Evolutionary conservation across 2,888 invertebrate genomes (phyloP).

Genomic region (Amphipyra berbera): DNA sequence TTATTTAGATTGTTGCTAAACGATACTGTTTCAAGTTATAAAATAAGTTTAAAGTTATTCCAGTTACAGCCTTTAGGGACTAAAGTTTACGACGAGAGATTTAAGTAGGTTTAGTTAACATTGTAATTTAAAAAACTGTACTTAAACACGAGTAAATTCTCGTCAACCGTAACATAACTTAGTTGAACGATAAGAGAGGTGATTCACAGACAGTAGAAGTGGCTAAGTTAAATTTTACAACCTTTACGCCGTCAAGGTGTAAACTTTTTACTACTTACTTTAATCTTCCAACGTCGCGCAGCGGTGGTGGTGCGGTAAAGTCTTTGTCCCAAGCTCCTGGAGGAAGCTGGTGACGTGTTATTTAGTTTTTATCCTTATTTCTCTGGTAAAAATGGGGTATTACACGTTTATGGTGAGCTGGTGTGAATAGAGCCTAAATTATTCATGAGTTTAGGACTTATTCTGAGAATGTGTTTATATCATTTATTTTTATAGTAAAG

Average conservation of each 20-base stretch:
- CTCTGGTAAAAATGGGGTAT: constrained; percentile 3
- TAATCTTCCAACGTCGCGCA: constrained; percentile 26
- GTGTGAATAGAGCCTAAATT: constrained; percentile 22
- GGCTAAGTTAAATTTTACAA: constrained; percentile 25
- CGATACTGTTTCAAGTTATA: no score
- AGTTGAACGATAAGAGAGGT: background rate
- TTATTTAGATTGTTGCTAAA: no score
- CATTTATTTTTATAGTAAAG: background rate
- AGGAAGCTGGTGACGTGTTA: background rate
- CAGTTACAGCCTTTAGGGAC: no score
- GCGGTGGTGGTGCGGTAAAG: background rate
- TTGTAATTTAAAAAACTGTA: no score
- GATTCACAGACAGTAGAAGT: constrained; percentile 20
- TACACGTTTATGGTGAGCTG: constrained; percentile 8
- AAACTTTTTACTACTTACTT: constrained; percentile 42
- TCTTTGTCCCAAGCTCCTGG: constrained; percentile 12
- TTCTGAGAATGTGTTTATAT: background rate
- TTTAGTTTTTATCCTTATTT: constrained; percentile 14
- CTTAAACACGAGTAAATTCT: background rate
- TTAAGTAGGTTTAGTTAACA: no score
- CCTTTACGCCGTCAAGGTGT: constrained; percentile 11
- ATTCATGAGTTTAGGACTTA: constrained; percentile 26
- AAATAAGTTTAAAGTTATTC: no score
- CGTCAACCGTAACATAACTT: background rate
- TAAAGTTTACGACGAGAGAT: no score